Conservation (phyloP, 1,140 invertebrate genomes). For the Sitophilus oryzae region DNA sequence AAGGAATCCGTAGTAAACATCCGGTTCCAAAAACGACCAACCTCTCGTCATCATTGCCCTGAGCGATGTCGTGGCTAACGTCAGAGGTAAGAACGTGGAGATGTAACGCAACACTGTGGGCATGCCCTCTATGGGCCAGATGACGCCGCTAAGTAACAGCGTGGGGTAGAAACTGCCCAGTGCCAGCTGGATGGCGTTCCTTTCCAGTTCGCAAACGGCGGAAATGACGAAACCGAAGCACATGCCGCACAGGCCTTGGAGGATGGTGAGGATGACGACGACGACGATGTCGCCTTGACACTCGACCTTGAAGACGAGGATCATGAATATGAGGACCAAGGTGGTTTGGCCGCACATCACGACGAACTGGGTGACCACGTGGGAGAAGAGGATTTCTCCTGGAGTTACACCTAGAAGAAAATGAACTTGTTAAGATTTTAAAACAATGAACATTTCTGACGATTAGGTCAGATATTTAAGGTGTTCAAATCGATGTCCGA, state of each 20-base stretch:
- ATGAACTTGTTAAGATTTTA: too few relatives aligned
- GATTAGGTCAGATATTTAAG: too few relatives aligned
- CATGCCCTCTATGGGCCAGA: constrained; percentile 81
- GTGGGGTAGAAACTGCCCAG: constrained; percentile 93
- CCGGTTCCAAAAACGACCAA: constrained; percentile 73
- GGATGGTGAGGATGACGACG: constrained; percentile 77
- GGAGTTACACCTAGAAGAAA: constrained; percentile 67
- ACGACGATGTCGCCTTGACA: constrained; percentile 77
- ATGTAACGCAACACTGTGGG: constrained; percentile 75
- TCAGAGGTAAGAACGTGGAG: constrained; percentile 79
- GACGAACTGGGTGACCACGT: constrained; percentile 87
- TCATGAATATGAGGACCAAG: constrained; percentile 83
- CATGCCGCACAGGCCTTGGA: constrained; percentile 91
- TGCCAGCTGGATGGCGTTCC: constrained; percentile 89
- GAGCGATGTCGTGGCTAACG: constrained; percentile 83
- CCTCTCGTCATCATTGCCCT: constrained; percentile 84
- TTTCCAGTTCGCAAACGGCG: constrained; percentile 83
- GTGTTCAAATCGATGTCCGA: too few relatives aligned
- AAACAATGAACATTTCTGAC: too few relatives aligned
- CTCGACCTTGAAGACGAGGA: constrained; percentile 80
- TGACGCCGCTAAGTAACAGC: constrained; percentile 82
- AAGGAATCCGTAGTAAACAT: constrained; percentile 84
- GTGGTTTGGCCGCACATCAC: constrained; percentile 90
- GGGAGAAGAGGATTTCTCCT: constrained; percentile 84
- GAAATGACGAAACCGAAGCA: constrained; percentile 92